These are phyloP conservation scores for Drosophila infuscata DNA, from an alignment of 2,888 invertebrate genomes.

Conservation along the genomic window DNA sequence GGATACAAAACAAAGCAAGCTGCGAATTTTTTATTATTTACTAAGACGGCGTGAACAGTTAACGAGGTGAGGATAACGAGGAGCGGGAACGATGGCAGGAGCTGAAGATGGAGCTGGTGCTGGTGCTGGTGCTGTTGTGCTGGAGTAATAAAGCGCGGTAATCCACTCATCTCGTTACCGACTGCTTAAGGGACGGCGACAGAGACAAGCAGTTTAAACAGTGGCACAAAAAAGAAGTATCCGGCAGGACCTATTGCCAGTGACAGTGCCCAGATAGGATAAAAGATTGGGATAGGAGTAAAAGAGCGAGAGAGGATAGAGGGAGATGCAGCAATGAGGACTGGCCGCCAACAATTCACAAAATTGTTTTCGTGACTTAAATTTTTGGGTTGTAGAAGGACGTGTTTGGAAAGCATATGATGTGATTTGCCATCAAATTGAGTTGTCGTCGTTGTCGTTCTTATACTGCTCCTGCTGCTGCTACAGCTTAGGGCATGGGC, in stretches of 20 bases:
- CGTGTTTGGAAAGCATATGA: slow-evolving; percentile 85
- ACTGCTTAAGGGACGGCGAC: slow-evolving; percentile 54
- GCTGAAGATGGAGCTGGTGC: slow-evolving; percentile 13
- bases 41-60: slow-evolving; percentile 49
- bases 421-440: slow-evolving; percentile 85
- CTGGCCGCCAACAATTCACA: slow-evolving; percentile 82
- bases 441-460: slow-evolving; percentile 70
- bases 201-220: slow-evolving; percentile 41
- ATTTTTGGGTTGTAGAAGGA: slow-evolving; percentile 81
- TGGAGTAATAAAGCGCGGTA: slow-evolving; percentile 64
- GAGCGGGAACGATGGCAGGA: not conserved
- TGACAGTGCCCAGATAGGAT: slow-evolving; percentile 7
- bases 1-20: slow-evolving; percentile 58
- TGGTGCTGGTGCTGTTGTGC: slow-evolving; percentile 4
- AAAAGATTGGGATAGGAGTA: slow-evolving; percentile 6
- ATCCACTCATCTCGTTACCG: slow-evolving; percentile 68
- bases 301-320: not conserved
- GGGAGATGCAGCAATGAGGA: slow-evolving; percentile 49
- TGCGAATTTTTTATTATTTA: slow-evolving; percentile 60
- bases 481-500: slow-evolving; percentile 13
- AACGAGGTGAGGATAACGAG: slow-evolving; percentile 49
- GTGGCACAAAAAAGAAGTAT: not conserved
- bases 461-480: slow-evolving; percentile 2
- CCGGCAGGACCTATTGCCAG: slow-evolving; percentile 10
- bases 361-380: slow-evolving; percentile 86